Base-by-base conservation (phyloP, 2,113 vertebrate genomes). In the Bubo blakistoni region DNA sequence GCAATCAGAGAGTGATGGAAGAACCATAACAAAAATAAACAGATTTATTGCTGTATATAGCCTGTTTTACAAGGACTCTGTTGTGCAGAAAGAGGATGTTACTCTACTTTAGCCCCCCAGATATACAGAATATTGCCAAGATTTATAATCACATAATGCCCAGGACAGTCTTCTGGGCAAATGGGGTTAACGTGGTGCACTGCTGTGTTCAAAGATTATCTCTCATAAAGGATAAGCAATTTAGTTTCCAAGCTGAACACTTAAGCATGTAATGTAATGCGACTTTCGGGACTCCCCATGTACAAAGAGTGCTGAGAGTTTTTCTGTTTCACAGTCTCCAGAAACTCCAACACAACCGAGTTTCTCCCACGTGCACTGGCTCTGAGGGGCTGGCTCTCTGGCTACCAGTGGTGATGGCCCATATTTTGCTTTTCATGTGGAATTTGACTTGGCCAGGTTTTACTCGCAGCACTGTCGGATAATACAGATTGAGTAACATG, bases 21-120 rank as follows among this genome's bases (percentile, higher is more conserved):
- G 36, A 91, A 26, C 61, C 85, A 66, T 71, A 95, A 91, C 58
- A 63, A 76, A 97, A 92, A 65, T 38, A 54, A 76, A 84, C 72
- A 89, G 65, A 63, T 97, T 82, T 96, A 89, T 82, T 51, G 82
- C 58, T 72, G 1, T 13, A 13, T 47, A 36, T 65, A 59, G 63
- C 59, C 34, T 44, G 34, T 51, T 93, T 81, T 79, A 83, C 71
- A 69, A 55, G 71, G 47, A 51, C 25, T 81, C 44, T 30, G 46
- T 5, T 46, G 72, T n/a, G 52, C 29, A 84, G 76, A 47, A 76
- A 36, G 71, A 78, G 36, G 84, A 81, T 59, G 61, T 11, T 80
- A 46, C 62, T 19, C 20, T 29, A 5, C 52, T 69, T 42, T 20
- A 90, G 12, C 25, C 38, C 30, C 52, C 20, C 70, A 81, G 40